A percentile compares a stretch with the other conserved stretches of the same genome.
These are phyloP conservation scores for Sylvilagus bachmani DNA, from an alignment of 2,113 vertebrate species.

Conservation along the genomic window DNA sequence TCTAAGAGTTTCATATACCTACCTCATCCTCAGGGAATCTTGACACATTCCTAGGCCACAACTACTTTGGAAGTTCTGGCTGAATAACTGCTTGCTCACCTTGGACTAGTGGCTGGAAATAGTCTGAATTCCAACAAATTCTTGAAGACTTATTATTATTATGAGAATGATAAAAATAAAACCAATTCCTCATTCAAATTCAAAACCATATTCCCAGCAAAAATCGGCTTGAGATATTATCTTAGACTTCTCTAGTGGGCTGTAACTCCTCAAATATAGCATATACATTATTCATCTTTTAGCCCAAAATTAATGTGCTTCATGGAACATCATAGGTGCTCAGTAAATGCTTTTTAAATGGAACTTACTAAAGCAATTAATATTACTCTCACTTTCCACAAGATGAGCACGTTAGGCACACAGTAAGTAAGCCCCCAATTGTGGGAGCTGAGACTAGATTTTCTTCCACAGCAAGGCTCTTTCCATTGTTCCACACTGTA, in stretches of 20 bases:
- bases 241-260: background rate
- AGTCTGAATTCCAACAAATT: slow-evolving; percentile 20
- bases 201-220: background rate
- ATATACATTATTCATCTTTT: background rate
- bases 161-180: background rate
- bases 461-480: background rate
- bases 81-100: background rate
- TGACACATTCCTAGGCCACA: background rate
- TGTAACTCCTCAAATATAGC: background rate
- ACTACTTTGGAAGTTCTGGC: background rate
- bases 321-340: background rate
- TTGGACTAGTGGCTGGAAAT: background rate
- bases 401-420: background rate
- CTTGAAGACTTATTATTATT: background rate
- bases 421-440: background rate
- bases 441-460: background rate
- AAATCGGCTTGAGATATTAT: background rate
- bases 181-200: background rate
- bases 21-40: background rate
- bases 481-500: background rate
- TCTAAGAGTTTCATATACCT: background rate
- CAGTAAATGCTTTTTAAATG: slow-evolving; percentile 5
- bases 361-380: slow-evolving; percentile 4
- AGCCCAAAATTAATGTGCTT: background rate
- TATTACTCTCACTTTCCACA: slow-evolving; percentile 10